Conservation (phyloP, 2,888 invertebrate species). For the Mythimna loreyi region DNA sequence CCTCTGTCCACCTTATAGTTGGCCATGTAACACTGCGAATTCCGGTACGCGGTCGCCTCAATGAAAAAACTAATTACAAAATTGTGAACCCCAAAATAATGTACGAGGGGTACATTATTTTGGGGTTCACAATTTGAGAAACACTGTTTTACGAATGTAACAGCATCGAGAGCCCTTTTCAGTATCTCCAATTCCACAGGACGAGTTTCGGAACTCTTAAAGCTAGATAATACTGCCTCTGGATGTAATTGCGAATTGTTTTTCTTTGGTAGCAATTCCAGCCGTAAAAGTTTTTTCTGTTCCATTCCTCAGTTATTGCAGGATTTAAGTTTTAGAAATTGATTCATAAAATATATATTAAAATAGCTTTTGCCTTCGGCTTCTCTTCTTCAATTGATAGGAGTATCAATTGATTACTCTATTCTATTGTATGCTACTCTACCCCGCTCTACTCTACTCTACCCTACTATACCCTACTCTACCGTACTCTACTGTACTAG, state of each 20-base stretch:
- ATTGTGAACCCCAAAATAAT: not conserved
- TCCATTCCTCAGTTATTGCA: constrained; percentile 14
- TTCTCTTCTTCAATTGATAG: no score
- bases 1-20: no score
- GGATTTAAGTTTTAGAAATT: constrained; percentile 27
- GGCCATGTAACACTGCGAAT: no score
- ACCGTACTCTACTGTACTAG: no score
- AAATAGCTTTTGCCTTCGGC: no score
- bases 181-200: constrained; percentile 48
- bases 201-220: constrained; percentile 57
- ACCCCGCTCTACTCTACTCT: no score
- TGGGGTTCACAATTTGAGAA: no score
- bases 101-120: no score
- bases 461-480: no score
- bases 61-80: not conserved
- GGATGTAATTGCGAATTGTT: constrained; percentile 58
- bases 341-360: constrained; percentile 7
- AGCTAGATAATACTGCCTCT: constrained; percentile 51
- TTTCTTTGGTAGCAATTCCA: constrained; percentile 42
- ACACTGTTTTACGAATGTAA: constrained; percentile 28
- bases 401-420: no score
- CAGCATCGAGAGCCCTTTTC: constrained; percentile 38
- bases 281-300: constrained; percentile 24
- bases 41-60: no score
- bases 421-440: no score